These are phyloP conservation scores for Pteropus rufus DNA, from an alignment of 2,797 vertebrate species.

Conservation along the genomic window DNA sequence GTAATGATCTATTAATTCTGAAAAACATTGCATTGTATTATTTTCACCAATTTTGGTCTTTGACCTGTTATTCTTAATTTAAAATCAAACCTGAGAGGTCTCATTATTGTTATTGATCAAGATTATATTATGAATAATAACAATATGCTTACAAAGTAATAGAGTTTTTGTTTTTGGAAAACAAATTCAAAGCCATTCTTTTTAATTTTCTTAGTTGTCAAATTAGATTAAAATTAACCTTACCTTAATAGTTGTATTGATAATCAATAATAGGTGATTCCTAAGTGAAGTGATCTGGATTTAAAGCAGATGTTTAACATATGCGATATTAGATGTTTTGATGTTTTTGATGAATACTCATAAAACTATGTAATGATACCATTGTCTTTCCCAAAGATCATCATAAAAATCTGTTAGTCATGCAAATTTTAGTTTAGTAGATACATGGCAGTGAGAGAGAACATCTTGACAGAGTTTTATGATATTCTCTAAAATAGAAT, in stretches of 20 bases:
- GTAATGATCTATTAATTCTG: not conserved
- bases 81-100: not conserved
- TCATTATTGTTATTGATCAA: not conserved
- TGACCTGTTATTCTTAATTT: not conserved
- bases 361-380: not conserved
- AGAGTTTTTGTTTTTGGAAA: not conserved
- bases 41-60: not conserved
- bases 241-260: not conserved
- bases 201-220: not conserved
- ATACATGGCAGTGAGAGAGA: not conserved
- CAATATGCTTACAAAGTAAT: not conserved
- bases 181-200: not conserved
- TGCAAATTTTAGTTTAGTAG: not conserved
- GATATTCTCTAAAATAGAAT: not conserved
- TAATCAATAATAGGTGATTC: not conserved
- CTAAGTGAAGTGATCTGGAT: not conserved
- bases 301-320: not conserved
- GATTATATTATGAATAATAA: not conserved
- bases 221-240: not conserved
- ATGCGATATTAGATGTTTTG: not conserved
- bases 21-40: not conserved
- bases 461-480: not conserved
- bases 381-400: not conserved
- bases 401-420: not conserved
- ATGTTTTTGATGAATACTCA: not conserved